Evolutionary conservation across 2,113 vertebrate species (phyloP), one percentile per base, ranked within the genome.

Genomic region (Apistogramma diplotaenia): DNA sequence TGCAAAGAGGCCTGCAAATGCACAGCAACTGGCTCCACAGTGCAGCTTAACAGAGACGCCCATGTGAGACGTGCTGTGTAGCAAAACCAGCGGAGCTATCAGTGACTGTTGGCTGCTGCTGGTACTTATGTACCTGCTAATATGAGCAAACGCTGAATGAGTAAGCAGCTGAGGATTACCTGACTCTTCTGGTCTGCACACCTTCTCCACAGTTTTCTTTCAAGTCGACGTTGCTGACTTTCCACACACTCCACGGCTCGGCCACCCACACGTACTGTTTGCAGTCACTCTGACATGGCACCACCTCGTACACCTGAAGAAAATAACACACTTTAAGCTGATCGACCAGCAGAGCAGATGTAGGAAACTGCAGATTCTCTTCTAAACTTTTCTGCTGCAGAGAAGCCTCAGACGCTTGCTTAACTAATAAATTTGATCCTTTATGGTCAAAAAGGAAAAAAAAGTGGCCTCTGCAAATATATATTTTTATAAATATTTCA

Each of bases 271-370:
- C 83, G 0, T 99, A 98, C 91, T 99, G 98, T 78, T 89, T 96
- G 86, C 98, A 99, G 94, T 99, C 97, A 40, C 98, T 99, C 86
- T 97, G 97, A 83, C 98, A 99, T 0, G 98, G 98, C 10, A 99
- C 97, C 5, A 99, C 97, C 89, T 99, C 98, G 1, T 99, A 99
- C 4, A 99, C 97, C 98, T 99, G 93, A 75, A 43, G 61, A 43
- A 51, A 31, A 31, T 54, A 40, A 7, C 4, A 29, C n/a, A 3
- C 31, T 37, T 27, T 3, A 62, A 6, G 18, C 5, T 49, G n/a
- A 74, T 4, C 29, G 11, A 67, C 19, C 33, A 31, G 60, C 31
- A 27, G 46, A 49, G 55, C 33, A 72, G 27, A 53, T 0, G 27
- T 11, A 27, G 33, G 27, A 49, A 9, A 61, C 3, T 16, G 37